Evolutionary conservation across 1,140 invertebrate species (phyloP).

Genomic region (Aphelenchoides avenae): DNA sequence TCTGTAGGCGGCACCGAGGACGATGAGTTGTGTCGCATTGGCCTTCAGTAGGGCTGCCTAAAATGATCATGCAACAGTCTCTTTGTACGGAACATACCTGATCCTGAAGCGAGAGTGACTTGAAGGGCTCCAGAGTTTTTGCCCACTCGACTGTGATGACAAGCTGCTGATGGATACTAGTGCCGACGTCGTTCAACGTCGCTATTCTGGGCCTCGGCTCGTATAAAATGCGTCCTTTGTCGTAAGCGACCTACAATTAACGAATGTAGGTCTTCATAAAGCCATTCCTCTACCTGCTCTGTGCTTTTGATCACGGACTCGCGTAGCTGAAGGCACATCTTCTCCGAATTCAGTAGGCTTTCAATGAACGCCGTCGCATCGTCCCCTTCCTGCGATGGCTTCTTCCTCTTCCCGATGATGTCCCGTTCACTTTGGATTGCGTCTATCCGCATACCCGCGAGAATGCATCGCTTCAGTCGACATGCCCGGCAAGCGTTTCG

Average conservation of each 20-base stretch:
- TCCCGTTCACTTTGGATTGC: conserved; percentile 48
- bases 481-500: conserved; percentile 76
- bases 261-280: not conserved
- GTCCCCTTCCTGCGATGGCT: conserved; percentile 19
- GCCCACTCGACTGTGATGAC: conserved; percentile 52
- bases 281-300: conserved; percentile 5
- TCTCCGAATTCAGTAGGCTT: conserved; percentile 22
- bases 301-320: conserved; percentile 49
- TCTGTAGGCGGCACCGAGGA: too few species aligned
- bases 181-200: conserved; percentile 44
- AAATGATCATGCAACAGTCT: too few species aligned
- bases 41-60: too few species aligned
- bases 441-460: conserved; percentile 11
- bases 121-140: conserved; percentile 42
- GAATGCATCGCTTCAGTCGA: too few species aligned
- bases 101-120: conserved; percentile 39
- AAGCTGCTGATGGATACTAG: conserved; percentile 44
- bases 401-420: conserved; percentile 40
- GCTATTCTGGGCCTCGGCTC: conserved; percentile 22
- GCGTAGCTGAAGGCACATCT: conserved; percentile 25
- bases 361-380: conserved; percentile 12
- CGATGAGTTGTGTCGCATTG: too few species aligned
- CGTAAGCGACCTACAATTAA: conserved; percentile 17
- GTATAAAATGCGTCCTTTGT: conserved; percentile 31
- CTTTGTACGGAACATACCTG: too few species aligned